phyloP scores from a whole-genome alignment of 2,797 vertebrate genomes.

The Smutsia temminckii region DNA sequence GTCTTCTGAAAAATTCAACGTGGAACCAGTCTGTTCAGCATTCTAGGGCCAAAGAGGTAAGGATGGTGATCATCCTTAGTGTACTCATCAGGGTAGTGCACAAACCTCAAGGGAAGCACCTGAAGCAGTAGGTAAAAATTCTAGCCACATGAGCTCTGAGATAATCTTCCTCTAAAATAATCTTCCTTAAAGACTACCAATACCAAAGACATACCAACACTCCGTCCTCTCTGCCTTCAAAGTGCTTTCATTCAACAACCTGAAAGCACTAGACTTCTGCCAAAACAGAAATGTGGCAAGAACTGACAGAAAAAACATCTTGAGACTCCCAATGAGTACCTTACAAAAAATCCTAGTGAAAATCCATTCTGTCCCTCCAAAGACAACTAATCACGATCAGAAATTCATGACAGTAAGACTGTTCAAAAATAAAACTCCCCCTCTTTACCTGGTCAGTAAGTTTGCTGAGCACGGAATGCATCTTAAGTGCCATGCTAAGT shows the following conservation, averaged over 20 bases:
- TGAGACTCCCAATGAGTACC: background rate
- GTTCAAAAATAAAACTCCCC: background rate
- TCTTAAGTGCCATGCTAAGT: background rate
- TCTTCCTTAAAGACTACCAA: background rate
- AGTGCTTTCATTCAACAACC: slow-evolving; percentile 43
- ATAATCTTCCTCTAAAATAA: background rate
- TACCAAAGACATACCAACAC: background rate
- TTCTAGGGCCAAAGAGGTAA: background rate
- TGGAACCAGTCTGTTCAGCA: background rate
- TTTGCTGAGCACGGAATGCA: background rate
- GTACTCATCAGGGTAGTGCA: background rate
- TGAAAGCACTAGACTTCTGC: slow-evolving; percentile 5
- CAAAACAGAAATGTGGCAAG: slow-evolving; percentile 31
- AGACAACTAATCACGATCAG: background rate
- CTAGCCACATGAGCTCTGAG: background rate
- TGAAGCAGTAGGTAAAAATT: slow-evolving; percentile 15
- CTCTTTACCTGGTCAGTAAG: background rate
- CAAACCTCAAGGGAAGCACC: background rate
- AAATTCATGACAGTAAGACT: background rate
- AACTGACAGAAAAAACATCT: background rate
- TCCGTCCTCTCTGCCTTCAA: background rate
- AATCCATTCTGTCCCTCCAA: background rate
- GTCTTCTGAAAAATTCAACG: slow-evolving; percentile 22
- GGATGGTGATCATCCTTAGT: background rate
- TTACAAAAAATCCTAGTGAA: slow-evolving; percentile 56